These are phyloP conservation scores for Diachasmimorpha longicaudata DNA, from an alignment of 1,140 invertebrate species.

Conservation along the genomic window DNA sequence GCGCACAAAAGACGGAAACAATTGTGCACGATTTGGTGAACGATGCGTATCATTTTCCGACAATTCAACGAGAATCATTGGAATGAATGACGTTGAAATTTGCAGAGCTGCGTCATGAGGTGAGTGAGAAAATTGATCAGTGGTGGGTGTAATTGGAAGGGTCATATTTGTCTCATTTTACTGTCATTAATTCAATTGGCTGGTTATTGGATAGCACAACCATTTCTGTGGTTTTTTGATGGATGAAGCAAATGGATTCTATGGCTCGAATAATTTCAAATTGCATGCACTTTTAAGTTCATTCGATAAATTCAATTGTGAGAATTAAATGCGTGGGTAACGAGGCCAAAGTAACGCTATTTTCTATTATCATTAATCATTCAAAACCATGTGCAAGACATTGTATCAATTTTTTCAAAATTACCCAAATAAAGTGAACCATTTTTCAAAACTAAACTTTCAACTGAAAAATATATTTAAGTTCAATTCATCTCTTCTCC, in stretches of 20 bases:
- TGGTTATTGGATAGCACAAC: neutral
- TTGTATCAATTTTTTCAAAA: no score
- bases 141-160: neutral
- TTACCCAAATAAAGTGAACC: no score
- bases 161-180: neutral
- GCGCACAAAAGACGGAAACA: neutral
- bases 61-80: neutral
- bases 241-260: neutral
- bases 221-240: neutral
- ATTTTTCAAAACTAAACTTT: no score
- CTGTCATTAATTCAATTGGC: neutral
- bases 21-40: neutral
- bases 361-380: no score
- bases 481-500: no score
- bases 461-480: no score
- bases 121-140: neutral
- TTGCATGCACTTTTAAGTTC: no score
- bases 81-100: neutral
- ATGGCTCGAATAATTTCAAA: neutral
- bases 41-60: neutral
- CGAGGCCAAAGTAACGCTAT: no score
- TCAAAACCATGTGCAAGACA: no score
- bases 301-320: no score
- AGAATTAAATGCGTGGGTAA: no score
- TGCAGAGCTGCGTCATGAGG: neutral